Base-by-base conservation (phyloP, 2,888 invertebrate species). In the Cybosia mesomella region DNA sequence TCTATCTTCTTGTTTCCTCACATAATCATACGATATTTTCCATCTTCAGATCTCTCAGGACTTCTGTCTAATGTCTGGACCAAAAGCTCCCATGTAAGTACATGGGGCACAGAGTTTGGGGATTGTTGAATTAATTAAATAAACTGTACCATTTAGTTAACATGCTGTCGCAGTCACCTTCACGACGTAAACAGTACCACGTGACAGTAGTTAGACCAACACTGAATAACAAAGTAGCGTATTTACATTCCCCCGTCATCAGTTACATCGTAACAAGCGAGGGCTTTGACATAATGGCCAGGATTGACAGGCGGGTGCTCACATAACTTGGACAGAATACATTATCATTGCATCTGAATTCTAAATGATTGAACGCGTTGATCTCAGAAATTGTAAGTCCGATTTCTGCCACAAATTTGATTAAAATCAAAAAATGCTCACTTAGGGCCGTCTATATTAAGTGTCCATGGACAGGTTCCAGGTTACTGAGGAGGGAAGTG, bases 171-270 rank as follows among this genome's bases (percentile, higher is more conserved):
- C n/a, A 10, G 49, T 49, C 60, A 24, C 43, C 43, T 43, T 11
- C 43, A 28, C 24, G 61, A 28, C 43, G 61, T 61, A 61, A 61
- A 59, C 18, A 39, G 24, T 8, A 28, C 39, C 28, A 61, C 61
- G 61, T 61, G 43, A 43, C 28, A 49, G n/a, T n/a, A 49, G n/a
- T 5, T n/a, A n/a, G 8, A n/a, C 9, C 49, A 5, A 49, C 49
- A n/a, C 49, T 49, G 61, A 28, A 61, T 61, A n/a, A 49, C n/a
- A 7, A 61, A 49, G 11, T 0, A 5, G 24, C 11, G 43, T 13
- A 61, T 61, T 49, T 49, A 13, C 61, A 61, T 61, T 18, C 39
- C 8, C 18, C n/a, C 43, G n/a, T 18, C 28, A 61, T 61, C 28
- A 43, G n/a, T 61, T 11, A 49, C 28, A 18, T 49, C 13, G 49